Conservation (phyloP, 2,113 vertebrate genomes). For the Addax nasomaculatus region DNA sequence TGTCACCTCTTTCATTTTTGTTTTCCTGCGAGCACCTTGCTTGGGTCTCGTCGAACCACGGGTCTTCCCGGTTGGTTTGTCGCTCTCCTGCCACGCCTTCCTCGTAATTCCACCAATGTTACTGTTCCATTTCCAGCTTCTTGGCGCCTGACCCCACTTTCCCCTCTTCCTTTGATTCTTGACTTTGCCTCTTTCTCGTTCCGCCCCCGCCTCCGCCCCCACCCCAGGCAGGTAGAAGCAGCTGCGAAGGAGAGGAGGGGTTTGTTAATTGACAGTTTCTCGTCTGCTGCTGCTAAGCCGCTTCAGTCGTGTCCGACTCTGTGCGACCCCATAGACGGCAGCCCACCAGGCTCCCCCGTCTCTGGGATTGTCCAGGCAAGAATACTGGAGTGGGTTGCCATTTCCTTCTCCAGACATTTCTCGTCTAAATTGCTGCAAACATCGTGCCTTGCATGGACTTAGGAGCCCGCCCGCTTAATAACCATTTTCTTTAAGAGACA, state of each 20-base stretch:
- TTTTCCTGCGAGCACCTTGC: not conserved
- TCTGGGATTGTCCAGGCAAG: too few species aligned
- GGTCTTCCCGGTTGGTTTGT: conserved; percentile 2
- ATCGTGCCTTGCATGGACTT: not conserved
- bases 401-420: not conserved
- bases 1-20: not conserved
- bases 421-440: not conserved
- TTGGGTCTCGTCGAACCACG: not conserved
- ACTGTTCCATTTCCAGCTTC: not conserved
- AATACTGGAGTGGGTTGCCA: not conserved
- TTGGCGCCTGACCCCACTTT: not conserved
- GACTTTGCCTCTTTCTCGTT: not conserved
- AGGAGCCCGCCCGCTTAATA: not conserved
- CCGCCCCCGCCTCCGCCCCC: fast-evolving
- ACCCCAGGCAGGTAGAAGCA: fast-evolving
- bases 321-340: not conserved
- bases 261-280: not conserved
- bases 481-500: not conserved
- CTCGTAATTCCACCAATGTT: not conserved
- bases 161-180: not conserved
- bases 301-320: not conserved
- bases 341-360: not conserved
- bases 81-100: conserved; percentile 60
- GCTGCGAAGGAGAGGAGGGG: not conserved
- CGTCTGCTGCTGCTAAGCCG: not conserved